Conservation (phyloP, 2,888 invertebrate species). For the Heliconius hortense region DNA sequence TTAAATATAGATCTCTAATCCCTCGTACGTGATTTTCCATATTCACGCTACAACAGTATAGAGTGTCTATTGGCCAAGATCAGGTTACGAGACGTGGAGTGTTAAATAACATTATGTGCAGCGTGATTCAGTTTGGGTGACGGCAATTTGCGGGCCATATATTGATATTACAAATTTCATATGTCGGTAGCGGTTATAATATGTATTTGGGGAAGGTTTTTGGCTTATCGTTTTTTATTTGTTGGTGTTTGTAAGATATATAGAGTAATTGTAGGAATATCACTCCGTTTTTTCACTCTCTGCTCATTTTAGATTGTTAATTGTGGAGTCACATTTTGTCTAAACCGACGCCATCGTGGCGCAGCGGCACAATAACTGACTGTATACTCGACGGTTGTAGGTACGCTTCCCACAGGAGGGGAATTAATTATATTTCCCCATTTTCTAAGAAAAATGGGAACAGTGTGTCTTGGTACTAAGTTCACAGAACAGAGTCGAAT, state of each 20-base stretch:
- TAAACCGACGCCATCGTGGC: too few relatives aligned
- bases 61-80: constrained; percentile 11
- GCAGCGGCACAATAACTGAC: too few relatives aligned
- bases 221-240: neutral
- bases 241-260: neutral
- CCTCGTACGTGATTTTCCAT: constrained; percentile 16
- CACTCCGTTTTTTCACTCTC: neutral
- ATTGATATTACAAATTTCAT: neutral
- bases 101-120: constrained; percentile 20
- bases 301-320: neutral
- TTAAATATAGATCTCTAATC: neutral
- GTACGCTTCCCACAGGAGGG: too few relatives aligned
- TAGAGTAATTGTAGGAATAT: neutral
- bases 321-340: too few relatives aligned
- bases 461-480: too few relatives aligned
- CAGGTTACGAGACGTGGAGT: constrained; percentile 13
- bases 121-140: constrained; percentile 3
- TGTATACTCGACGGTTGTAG: too few relatives aligned
- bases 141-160: constrained; percentile 4
- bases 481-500: too few relatives aligned
- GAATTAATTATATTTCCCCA: too few relatives aligned
- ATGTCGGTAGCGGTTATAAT: neutral
- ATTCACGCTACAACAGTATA: constrained; percentile 6
- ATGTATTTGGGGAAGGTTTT: neutral
- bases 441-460: too few relatives aligned